Percentiles rank a stretch among this genome's conserved stretches.
These are phyloP conservation scores for Synanthedon myopaeformis DNA, from an alignment of 2,888 invertebrate genomes.

Conservation along the genomic window DNA sequence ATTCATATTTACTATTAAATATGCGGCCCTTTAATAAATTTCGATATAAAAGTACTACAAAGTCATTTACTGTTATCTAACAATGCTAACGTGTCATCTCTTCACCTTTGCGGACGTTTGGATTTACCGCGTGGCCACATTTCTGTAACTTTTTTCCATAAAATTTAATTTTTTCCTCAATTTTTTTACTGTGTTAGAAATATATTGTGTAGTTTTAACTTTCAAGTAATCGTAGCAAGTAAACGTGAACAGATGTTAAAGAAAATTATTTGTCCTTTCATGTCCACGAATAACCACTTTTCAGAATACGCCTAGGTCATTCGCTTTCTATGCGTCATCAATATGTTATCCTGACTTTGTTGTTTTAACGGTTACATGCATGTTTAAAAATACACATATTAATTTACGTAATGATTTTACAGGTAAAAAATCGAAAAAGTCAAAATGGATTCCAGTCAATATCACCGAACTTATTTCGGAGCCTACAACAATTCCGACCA, in stretches of 20 bases:
- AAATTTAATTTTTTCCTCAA: conserved; percentile 3
- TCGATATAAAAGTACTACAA: conserved; percentile 6
- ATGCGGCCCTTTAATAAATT: conserved; percentile 2
- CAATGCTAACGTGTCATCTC: conserved; percentile 69
- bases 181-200: background rate
- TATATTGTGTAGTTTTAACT: background rate
- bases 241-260: conserved; percentile 18
- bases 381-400: conserved; percentile 5
- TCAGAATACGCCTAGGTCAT: conserved; percentile 57
- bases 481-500: conserved; percentile 70
- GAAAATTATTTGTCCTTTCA: conserved; percentile 21
- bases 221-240: conserved; percentile 8
- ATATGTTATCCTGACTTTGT: conserved; percentile 29
- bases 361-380: conserved; percentile 11
- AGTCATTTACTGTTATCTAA: conserved; percentile 36
- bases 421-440: conserved; percentile 89
- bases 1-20: conserved; percentile 3
- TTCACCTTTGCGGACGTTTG: conserved; percentile 65
- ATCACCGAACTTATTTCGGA: conserved; percentile 86
- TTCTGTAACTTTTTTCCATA: conserved; percentile 30
- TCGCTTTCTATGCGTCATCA: conserved; percentile 60
- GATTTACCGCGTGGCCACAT: conserved; percentile 71
- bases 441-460: conserved; percentile 84
- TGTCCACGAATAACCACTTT: conserved; percentile 53
- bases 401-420: conserved; percentile 19